Evolutionary conservation across 2,113 vertebrate species (phyloP).

Genomic region (Peromyscus leucopus): DNA sequence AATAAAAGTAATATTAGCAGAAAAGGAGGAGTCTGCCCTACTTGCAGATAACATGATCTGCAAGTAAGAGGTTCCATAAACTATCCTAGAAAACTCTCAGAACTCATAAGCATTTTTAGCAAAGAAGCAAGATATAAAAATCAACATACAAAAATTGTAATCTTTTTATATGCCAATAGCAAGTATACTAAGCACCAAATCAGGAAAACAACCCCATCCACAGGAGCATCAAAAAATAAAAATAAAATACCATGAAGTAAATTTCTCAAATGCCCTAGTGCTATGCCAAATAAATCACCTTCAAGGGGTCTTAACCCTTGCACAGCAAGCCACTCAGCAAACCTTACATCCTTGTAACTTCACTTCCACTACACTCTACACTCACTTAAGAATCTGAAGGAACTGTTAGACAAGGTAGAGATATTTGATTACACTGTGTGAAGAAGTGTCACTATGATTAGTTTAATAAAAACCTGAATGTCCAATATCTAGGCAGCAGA

Average conservation of each 20-base stretch:
- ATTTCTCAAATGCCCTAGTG: not conserved
- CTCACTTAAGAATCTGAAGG: conserved; percentile 88
- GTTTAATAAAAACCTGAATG: too few species aligned
- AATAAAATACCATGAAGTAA: not conserved
- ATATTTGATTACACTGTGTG: too few species aligned
- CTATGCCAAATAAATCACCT: not conserved
- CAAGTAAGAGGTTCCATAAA: not conserved
- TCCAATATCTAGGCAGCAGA: too few species aligned
- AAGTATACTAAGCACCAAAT: not conserved
- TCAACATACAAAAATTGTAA: too few species aligned
- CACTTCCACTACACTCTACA: conserved; percentile 83
- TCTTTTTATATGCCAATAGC: not conserved
- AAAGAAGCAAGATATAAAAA: too few species aligned
- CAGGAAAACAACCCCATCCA: not conserved
- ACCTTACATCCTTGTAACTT: conserved; percentile 75
- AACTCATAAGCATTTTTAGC: too few species aligned
- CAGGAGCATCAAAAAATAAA: not conserved
- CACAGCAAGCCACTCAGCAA: not conserved
- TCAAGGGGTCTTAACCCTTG: not conserved
- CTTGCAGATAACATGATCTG: not conserved
- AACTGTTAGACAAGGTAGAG: conserved; percentile 98
- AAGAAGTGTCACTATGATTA: too few species aligned
- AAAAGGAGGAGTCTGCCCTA: not conserved
- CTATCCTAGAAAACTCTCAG: too few species aligned
- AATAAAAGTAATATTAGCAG: not conserved